Evolutionary conservation across 2,888 invertebrate species (phyloP), one percentile per base, ranked within the genome.

Genomic region (Ctenicera cuprea): DNA sequence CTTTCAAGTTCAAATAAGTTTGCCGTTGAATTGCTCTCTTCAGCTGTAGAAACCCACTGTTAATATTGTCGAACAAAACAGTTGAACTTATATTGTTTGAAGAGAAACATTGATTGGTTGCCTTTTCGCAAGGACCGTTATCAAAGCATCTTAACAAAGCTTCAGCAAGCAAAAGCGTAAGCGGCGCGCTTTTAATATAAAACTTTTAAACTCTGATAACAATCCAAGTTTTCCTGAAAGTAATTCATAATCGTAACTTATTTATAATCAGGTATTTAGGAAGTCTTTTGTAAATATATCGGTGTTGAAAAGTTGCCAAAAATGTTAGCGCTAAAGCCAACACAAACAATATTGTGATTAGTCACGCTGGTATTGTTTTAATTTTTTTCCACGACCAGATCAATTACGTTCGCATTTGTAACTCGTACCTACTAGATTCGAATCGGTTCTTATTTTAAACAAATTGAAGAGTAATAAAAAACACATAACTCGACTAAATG

Each of bases 141-240:
- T 54, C 22, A 54, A 54, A 54, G 54, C 30, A 54, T 54, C 54
- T 50, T 12, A 54, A 54, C 54, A 54, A 54, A 54, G 30, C 14
- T 48, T 20, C 18, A 11, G 18, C n/a, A n/a, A 3, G 54, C 30
- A 30, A 54, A 30, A 22, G 22, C 54, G 54, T 54, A 30, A 54
- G 14, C 54, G 14, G 22, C 26, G 54, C 33, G 2, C 52, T 52
- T 30, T 54, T 54, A 54, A 54, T 54, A 54, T 48, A 54, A 54
- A 54, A 54, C 30, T 54, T 54, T 22, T 14, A n/a, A 33, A 54
- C 30, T 30, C n/a, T 33, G 54, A 54, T 54, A 54, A 54, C 54
- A 14, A 54, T 54, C 54, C 54, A 12, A 30, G 12, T n/a, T 54
- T 54, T 18, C 5, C 8, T n/a, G n/a, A n/a, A n/a, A n/a, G 26